Evolutionary conservation across 2,113 vertebrate species (phyloP).

Genomic region (Xyrauchen texanus): DNA sequence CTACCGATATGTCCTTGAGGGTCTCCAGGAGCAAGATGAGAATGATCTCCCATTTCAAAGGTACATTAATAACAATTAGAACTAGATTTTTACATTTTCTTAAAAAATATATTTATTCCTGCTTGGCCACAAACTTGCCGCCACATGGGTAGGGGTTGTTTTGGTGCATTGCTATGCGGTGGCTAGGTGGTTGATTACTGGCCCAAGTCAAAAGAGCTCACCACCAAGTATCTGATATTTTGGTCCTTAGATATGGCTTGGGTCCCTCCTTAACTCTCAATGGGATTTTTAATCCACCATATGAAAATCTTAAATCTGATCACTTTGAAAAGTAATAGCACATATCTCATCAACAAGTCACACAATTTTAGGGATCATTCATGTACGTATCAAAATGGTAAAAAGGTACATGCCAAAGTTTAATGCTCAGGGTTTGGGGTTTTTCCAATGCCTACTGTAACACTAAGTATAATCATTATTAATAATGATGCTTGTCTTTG

Average conservation of each 20-base stretch:
- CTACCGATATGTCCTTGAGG: conserved; percentile 88
- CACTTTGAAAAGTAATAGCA: too few species aligned
- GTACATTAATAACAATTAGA: conserved; percentile 49
- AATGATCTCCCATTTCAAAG: conserved; percentile 89
- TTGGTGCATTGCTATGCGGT: too few species aligned
- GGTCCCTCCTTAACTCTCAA: too few species aligned
- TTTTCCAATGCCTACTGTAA: not conserved
- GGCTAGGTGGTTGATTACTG: not conserved
- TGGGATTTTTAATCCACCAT: too few species aligned
- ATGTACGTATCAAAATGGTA: not conserved
- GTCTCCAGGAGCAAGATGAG: conserved; percentile 80
- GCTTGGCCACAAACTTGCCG: not conserved
- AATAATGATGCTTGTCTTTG: too few species aligned
- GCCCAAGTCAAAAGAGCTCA: too few species aligned
- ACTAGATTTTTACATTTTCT: not conserved
- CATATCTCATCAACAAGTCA: not conserved
- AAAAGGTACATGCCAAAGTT: not conserved
- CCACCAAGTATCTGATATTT: too few species aligned
- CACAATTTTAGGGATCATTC: not conserved
- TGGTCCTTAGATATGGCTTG: too few species aligned
- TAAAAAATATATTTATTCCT: too few species aligned
- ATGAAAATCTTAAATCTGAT: too few species aligned
- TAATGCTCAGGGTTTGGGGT: too few species aligned
- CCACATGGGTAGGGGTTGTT: too few species aligned
- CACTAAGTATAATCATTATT: not conserved